These are phyloP conservation scores for Artibeus lituratus DNA, from an alignment of 2,797 vertebrate species.

Conservation along the genomic window DNA sequence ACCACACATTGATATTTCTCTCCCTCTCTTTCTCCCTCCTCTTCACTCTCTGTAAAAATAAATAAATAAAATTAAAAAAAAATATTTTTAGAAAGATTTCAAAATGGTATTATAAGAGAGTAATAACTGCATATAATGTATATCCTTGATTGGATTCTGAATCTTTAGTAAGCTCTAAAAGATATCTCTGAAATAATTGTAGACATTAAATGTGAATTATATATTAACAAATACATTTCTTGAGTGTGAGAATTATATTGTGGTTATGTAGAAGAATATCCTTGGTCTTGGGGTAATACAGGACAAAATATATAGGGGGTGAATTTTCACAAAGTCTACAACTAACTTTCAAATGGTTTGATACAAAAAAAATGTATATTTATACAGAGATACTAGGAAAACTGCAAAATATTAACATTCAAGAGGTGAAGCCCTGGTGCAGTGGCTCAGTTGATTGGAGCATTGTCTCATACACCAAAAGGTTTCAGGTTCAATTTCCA, in stretches of 20 bases:
- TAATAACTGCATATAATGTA: not conserved
- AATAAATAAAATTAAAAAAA: no score
- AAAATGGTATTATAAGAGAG: not conserved
- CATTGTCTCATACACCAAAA: not conserved
- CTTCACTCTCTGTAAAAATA: no score
- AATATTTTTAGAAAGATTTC: no score
- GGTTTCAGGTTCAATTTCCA: not conserved
- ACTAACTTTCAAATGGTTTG: not conserved
- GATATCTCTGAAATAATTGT: not conserved
- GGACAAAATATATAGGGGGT: not conserved
- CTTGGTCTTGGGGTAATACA: not conserved
- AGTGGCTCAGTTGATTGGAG: not conserved
- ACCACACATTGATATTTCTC: no score
- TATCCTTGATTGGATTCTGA: not conserved
- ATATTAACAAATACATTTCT: not conserved
- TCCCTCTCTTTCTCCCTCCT: no score
- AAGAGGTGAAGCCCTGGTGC: not conserved
- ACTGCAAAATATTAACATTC: not conserved
- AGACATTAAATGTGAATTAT: not conserved
- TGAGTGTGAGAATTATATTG: not conserved
- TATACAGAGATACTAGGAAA: not conserved
- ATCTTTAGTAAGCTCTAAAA: not conserved
- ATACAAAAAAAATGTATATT: not conserved
- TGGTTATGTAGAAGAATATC: not conserved
- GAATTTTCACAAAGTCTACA: not conserved